Base-by-base conservation (phyloP, 2,888 invertebrate species). In the Parnassius glacialis region DNA sequence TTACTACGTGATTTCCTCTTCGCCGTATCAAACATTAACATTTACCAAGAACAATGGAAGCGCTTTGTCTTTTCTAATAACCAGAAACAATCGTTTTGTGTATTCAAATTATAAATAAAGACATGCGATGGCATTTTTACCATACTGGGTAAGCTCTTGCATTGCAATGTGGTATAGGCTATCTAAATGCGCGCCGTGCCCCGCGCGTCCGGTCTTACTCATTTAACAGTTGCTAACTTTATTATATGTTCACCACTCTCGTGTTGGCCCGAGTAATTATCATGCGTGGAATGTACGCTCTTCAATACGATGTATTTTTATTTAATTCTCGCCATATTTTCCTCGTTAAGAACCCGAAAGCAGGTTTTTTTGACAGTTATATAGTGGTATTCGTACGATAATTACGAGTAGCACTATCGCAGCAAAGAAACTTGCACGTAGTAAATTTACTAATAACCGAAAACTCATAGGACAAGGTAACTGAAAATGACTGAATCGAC, bases 201-300 rank as follows among this genome's bases (percentile, higher is more conserved):
- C 74, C 71, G 70, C 75, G 87, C 90, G 88, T 90, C 90, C 90
- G 90, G 90, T 84, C 80, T 83, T 87, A 86, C 87, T 87, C 88
- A 86, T 85, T 83, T 84, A 78, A 80, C 81, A 78, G 68, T 80
- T 77, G 76, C 75, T 80, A 76, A 78, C 81, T 64, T 63, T 63
- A 63, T 63, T 64, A 59, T 64, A 64, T 56, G 63, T 59, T 53
- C 59, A 57, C 63, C 59, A 59, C 52, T 57, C 44, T 44, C 42
- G 47, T 64, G 57, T 64, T 57, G 57, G 52, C 41, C 48, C 48
- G 42, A n/a, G 25, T 56, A 50, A 60, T 64, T 64, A 64, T 59
- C 59, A 64, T 64, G 63, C 63, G 10, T 16, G 20, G 53, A 48
- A 57, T 57, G 50, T 60, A 56, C 56, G 43, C 52, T 48, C 45